phyloP scores from a whole-genome alignment of 2,797 vertebrate species.

The Etheostoma perlongum region DNA sequence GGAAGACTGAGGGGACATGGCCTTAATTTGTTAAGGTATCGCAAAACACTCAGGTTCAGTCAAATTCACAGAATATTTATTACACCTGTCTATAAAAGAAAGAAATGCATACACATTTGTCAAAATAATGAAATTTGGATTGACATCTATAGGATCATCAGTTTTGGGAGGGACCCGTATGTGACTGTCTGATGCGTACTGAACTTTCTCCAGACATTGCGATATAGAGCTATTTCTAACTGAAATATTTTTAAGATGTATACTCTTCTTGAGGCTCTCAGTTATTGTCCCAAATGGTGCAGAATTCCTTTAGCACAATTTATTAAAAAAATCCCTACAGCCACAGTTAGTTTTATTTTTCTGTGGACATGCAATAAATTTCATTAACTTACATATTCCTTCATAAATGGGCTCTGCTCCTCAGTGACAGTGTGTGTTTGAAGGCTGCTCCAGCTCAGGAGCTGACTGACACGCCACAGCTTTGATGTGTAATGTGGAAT shows the following conservation, averaged over 20 bases:
- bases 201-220: neutral
- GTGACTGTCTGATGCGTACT: no score
- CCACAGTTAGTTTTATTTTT: conserved; percentile 1
- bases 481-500: conserved; percentile 37
- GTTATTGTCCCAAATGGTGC: neutral
- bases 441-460: neutral
- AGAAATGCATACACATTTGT: no score
- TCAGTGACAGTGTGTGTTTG: neutral
- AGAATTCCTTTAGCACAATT: neutral
- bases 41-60: no score
- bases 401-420: neutral
- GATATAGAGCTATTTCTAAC: neutral
- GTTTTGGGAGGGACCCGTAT: no score
- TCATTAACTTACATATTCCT: conserved; percentile 3
- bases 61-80: no score
- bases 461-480: neutral
- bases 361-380: conserved; percentile 8
- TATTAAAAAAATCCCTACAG: neutral
- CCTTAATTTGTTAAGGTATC: no score
- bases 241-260: neutral
- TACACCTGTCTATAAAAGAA: no score
- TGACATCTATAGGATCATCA: no score
- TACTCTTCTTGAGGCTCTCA: neutral
- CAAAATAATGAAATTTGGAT: no score
- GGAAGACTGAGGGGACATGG: no score